phyloP scores from a whole-genome alignment of 2,113 vertebrate species.

The Pelecanus crispus region DNA sequence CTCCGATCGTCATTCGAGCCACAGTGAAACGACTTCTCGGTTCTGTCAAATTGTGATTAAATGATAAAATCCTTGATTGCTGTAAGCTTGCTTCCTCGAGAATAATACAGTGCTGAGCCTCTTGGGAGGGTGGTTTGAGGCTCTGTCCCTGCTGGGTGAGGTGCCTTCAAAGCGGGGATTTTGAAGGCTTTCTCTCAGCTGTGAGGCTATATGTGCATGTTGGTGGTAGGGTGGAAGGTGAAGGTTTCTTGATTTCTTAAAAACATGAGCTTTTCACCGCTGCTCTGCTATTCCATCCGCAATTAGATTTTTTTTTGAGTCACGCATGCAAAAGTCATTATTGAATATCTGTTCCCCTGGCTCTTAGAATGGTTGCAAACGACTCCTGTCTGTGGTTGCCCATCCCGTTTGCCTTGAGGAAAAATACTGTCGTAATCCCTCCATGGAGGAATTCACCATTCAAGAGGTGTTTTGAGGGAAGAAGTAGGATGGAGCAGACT shows the following conservation, averaged over 20 bases:
- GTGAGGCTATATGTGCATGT: rapidly evolving
- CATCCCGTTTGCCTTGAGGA: not conserved
- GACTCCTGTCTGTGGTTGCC: not conserved
- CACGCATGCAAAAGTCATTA: not conserved
- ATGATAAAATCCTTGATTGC: not conserved
- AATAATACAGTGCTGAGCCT: not conserved
- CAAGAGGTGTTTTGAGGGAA: not conserved
- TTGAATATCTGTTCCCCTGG: not conserved
- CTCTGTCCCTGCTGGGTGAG: not conserved
- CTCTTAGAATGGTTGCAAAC: no score
- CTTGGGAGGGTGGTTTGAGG: not conserved
- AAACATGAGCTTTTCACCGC: not conserved
- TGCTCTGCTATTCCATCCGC: not conserved
- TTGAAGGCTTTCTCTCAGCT: not conserved
- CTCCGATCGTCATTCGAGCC: not conserved
- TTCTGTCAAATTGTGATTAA: not conserved
- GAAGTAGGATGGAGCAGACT: not conserved
- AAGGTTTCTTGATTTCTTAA: not conserved
- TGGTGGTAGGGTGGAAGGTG: not conserved
- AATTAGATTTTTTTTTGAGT: not conserved
- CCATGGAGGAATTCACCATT: rapidly evolving
- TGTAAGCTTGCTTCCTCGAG: not conserved
- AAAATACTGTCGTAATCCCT: not conserved
- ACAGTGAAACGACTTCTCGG: rapidly evolving
- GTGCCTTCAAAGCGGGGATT: not conserved